phyloP scores from a whole-genome alignment of 2,888 invertebrate species.

The Plusia festucae region DNA sequence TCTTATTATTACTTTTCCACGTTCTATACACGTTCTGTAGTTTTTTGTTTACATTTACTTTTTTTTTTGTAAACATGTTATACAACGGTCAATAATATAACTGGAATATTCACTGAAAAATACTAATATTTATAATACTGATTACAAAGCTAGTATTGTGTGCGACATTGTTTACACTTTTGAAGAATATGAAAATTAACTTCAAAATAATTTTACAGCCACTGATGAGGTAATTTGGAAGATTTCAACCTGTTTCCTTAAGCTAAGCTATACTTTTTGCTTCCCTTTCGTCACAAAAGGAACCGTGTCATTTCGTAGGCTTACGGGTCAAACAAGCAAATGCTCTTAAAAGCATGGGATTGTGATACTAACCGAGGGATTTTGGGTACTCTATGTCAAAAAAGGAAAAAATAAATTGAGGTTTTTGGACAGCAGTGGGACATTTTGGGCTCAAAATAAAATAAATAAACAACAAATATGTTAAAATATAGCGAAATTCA shows the following conservation, averaged over 20 bases:
- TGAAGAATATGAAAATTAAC: too few relatives aligned
- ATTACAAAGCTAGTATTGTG: too few relatives aligned
- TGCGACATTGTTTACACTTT: too few relatives aligned
- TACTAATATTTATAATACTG: too few relatives aligned
- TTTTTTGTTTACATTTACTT: background rate
- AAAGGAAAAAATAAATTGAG: too few relatives aligned
- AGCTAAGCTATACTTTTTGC: background rate
- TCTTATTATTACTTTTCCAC: background rate
- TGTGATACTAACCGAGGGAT: background rate
- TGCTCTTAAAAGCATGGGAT: background rate
- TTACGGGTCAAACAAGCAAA: conserved; percentile 6
- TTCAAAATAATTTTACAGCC: too few relatives aligned
- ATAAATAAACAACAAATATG: too few relatives aligned
- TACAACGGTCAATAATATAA: background rate
- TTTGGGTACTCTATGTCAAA: background rate
- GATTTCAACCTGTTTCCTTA: background rate
- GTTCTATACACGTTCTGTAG: background rate
- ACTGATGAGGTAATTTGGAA: background rate
- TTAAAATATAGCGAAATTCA: background rate
- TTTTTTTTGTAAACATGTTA: background rate
- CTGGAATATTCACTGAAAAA: too few relatives aligned
- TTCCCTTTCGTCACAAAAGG: background rate
- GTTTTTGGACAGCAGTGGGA: too few relatives aligned
- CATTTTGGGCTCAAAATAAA: too few relatives aligned
- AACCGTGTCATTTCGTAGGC: background rate